phyloP scores from a whole-genome alignment of 2,888 invertebrate species.

The Ormyrus pomaceus region DNA sequence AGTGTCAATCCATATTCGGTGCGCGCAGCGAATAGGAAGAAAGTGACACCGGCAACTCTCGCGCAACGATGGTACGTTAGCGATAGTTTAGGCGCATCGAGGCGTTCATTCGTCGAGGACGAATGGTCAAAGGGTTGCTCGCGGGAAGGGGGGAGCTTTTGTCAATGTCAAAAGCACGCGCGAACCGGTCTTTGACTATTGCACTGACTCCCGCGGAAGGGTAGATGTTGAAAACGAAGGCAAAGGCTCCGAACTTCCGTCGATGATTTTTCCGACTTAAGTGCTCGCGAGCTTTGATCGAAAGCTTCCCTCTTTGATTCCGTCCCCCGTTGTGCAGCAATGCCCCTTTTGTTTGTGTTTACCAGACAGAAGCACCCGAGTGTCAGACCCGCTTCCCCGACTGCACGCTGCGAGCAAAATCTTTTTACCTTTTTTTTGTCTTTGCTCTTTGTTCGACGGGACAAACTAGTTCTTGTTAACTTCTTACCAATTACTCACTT shows the following conservation, averaged over 20 bases:
- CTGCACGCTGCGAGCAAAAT: too few relatives aligned
- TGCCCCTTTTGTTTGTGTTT: background rate
- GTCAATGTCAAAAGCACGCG: conserved; percentile 35
- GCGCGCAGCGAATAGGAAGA: background rate
- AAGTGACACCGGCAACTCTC: background rate
- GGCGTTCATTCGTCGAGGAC: conserved; percentile 41
- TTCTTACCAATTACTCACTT: too few relatives aligned
- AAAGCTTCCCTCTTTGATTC: background rate
- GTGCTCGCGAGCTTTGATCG: too few relatives aligned
- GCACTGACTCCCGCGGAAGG: background rate
- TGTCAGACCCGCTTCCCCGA: background rate
- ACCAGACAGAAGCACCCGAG: background rate
- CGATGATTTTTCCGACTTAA: conserved; percentile 21
- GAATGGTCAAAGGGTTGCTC: conserved; percentile 34
- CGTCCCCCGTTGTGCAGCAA: background rate
- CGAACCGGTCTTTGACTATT: conserved; percentile 26
- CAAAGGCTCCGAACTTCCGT: background rate
- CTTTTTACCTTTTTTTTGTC: too few relatives aligned
- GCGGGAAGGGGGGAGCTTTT: background rate
- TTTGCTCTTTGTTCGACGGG: too few relatives aligned
- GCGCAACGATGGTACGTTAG: too few relatives aligned
- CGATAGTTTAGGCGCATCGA: conserved; percentile 40
- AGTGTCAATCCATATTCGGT: too few relatives aligned
- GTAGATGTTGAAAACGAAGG: conserved; percentile 3
- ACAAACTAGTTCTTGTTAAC: too few relatives aligned